phyloP scores from a whole-genome alignment of 2,113 vertebrate genomes.

The Theristicus caerulescens region DNA sequence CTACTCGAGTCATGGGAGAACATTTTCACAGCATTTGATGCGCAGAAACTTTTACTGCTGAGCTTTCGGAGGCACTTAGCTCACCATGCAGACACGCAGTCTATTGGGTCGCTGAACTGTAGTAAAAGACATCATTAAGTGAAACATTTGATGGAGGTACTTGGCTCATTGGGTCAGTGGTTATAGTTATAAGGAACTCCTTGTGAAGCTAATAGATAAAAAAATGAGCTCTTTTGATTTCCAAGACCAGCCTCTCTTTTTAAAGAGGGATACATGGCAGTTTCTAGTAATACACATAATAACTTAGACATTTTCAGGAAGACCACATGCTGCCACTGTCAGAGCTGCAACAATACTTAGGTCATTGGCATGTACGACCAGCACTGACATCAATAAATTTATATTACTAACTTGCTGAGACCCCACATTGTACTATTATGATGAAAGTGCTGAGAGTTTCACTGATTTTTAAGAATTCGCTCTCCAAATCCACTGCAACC shows the following conservation, averaged over 20 bases:
- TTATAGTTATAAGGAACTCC: not conserved
- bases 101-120: not conserved
- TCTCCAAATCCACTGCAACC: not conserved
- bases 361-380: not conserved
- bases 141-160: not conserved
- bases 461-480: not conserved
- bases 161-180: not conserved
- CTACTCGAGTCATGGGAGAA: not conserved
- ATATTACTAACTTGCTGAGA: not conserved
- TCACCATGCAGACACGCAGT: not conserved
- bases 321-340: not conserved
- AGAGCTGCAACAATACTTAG: not conserved
- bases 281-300: not conserved
- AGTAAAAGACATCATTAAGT: conserved; percentile 13
- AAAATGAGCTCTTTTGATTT: not conserved
- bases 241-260: not conserved
- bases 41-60: not conserved
- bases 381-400: not conserved
- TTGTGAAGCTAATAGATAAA: not conserved
- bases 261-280: not conserved
- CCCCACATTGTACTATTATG: fast-evolving
- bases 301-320: not conserved
- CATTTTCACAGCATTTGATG: not conserved
- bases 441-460: not conserved
- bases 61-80: not conserved